Conservation (phyloP, 2,113 vertebrate genomes). For the Boulengeromyrus knoepffleri region DNA sequence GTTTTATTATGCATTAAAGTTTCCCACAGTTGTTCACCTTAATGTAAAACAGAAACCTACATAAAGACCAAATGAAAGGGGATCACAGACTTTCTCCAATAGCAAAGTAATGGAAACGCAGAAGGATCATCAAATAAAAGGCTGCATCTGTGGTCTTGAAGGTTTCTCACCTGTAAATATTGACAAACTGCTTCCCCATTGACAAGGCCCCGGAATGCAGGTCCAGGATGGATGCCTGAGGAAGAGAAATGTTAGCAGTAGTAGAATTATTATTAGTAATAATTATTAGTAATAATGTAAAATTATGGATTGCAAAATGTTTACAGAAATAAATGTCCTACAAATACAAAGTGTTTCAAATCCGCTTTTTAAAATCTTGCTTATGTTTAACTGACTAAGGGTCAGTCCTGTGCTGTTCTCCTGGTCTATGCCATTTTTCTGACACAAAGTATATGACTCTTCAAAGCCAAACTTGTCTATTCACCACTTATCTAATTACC, state of each 20-base stretch:
- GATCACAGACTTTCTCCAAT: neutral
- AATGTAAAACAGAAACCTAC: neutral
- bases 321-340: neutral
- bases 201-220: slow-evolving; percentile 92
- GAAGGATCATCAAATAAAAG: neutral
- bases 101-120: neutral
- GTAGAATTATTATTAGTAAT: neutral
- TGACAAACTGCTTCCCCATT: slow-evolving; percentile 89
- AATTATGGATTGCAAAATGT: neutral
- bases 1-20: neutral
- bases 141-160: neutral
- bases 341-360: neutral
- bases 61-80: neutral
- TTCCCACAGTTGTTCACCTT: neutral
- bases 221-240: slow-evolving; percentile 89
- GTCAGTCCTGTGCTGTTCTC: neutral
- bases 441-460: neutral
- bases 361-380: neutral
- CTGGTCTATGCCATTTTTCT: neutral
- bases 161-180: slow-evolving; percentile 82
- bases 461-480: neutral
- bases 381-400: neutral
- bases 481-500: neutral
- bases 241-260: slow-evolving; percentile 29
- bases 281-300: neutral